Evolutionary conservation across 1,140 invertebrate species (phyloP).

Genomic region (Fopius arisanus): DNA sequence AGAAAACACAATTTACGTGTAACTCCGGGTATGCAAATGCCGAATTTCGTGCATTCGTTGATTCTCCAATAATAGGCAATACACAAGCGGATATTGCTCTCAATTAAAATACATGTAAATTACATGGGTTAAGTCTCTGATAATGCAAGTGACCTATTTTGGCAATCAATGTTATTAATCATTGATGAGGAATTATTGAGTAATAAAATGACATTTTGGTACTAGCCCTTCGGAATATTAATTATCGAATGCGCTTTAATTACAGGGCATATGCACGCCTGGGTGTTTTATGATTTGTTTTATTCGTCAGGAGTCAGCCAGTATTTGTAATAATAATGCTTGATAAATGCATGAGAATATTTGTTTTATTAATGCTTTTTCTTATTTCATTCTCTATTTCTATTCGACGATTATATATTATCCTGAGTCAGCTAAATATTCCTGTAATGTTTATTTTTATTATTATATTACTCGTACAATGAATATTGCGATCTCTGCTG

Average conservation of each 20-base stretch:
- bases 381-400: constrained; percentile 68
- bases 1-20: constrained; percentile 56
- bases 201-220: not conserved
- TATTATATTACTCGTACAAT: constrained; percentile 34
- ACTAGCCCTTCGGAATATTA: constrained; percentile 24
- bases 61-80: not conserved
- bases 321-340: constrained; percentile 87
- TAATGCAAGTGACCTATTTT: not conserved
- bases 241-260: constrained; percentile 62
- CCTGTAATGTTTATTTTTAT: constrained; percentile 34
- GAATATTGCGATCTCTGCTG: constrained; percentile 33
- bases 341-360: constrained; percentile 78
- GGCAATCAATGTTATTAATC: not conserved
- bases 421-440: constrained; percentile 33
- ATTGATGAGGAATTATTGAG: not conserved
- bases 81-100: not conserved
- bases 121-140: not conserved
- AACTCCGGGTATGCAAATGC: constrained; percentile 59
- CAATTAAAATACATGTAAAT: not conserved
- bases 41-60: constrained; percentile 53
- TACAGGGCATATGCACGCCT: constrained; percentile 60
- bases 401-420: constrained; percentile 33
- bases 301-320: constrained; percentile 69
- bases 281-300: constrained; percentile 24
- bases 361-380: constrained; percentile 84